Base-by-base conservation (phyloP, 2,113 vertebrate genomes). In the Bettongia penicillata region DNA sequence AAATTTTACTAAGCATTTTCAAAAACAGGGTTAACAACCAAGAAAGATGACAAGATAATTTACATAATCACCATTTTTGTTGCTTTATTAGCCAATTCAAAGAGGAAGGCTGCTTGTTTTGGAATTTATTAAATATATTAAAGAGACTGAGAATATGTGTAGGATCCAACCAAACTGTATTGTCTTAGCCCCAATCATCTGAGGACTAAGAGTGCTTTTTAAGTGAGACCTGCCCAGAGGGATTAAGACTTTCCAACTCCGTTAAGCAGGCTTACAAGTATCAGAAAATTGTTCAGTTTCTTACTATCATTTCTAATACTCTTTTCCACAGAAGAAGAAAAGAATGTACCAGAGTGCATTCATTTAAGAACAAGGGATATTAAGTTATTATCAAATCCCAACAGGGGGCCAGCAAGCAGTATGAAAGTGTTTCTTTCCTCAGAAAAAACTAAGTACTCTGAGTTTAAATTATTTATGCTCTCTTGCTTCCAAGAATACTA, bases 381-480 rank as follows among this genome's bases (percentile, higher is more conserved):
- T 91, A 61, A 61, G 25, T 61, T 61, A 53, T 53, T 94, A 24
- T 94, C 52, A 93, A 90, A 94, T 49, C 48, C 68, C 7, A 95
- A 12, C 24, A 96, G 55, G 96, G 92, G 93, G 89, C 11, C 28
- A 95, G 53, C 37, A 84, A 84, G n/a, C 51, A 49, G 0, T 19
- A 50, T 52, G 50, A 89, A 95, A 96, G 84, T 68, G 90, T 47
- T 90, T 84, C 5, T 93, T 90, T 92, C 93, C 90, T 94, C 48
- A 93, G 25, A 94, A 95, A 91, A 91, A 28, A 26, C 28, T 26
- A 52, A 48, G 37, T 4, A 57, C 31, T 57, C 22, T 89, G 28
- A 89, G 89, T 48, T 52, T 90, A 94, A 95, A 91, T 95, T 16
- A 92, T 11, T 26, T n/a, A n/a, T n/a, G 53, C 91, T 57, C 0